phyloP scores from a whole-genome alignment of 2,888 invertebrate genomes.

The Arrhopalites spinosus region DNA sequence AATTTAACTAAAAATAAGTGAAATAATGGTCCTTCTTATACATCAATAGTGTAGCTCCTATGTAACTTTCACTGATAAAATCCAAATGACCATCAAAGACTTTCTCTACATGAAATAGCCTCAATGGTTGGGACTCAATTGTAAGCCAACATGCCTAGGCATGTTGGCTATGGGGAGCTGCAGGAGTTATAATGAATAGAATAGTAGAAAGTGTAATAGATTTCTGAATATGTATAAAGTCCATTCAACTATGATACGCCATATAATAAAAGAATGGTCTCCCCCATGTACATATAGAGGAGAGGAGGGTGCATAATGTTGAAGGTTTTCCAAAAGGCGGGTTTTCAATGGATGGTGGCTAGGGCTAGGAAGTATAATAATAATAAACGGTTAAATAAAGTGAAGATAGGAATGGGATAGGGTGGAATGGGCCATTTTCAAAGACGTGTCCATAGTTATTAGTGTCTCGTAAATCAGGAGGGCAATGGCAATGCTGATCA shows the following conservation, averaged over 20 bases:
- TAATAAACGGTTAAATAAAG: slow-evolving; percentile 35
- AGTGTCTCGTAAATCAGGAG: slow-evolving; percentile 57
- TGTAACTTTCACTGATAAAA: slow-evolving; percentile 8
- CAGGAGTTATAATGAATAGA: background rate
- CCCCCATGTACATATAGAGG: background rate
- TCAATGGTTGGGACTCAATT: background rate
- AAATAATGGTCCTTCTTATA: slow-evolving; percentile 14
- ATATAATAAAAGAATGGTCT: background rate
- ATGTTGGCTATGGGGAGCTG: background rate
- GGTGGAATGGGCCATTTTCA: slow-evolving; percentile 38
- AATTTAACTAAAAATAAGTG: background rate
- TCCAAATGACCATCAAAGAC: slow-evolving; percentile 12
- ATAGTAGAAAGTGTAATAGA: background rate
- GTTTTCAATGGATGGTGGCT: background rate
- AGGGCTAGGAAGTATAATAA: background rate
- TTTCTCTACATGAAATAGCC: background rate
- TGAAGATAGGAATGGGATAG: slow-evolving; percentile 54
- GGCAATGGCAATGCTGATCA: slow-evolving; percentile 35
- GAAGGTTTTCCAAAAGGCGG: background rate
- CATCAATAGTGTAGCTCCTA: background rate
- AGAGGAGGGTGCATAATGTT: too few species aligned
- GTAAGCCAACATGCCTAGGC: background rate
- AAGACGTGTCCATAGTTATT: slow-evolving; percentile 54
- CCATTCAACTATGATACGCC: background rate
- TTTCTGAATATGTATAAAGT: background rate